phyloP scores from a whole-genome alignment of 2,113 vertebrate species.

The Recurvirostra avosetta region DNA sequence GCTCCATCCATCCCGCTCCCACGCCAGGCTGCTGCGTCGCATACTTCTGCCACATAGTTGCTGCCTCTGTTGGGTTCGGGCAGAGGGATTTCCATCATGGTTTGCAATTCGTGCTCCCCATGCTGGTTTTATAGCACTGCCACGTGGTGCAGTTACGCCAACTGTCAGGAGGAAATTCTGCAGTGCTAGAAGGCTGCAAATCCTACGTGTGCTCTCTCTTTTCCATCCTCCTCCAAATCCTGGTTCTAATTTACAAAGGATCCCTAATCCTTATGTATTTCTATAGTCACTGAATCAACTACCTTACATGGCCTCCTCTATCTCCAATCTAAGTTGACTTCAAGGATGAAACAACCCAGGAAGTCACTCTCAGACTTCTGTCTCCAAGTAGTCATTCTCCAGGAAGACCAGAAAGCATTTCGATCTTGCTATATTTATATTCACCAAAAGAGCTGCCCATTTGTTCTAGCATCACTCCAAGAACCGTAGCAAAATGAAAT shows the following conservation, averaged over 20 bases:
- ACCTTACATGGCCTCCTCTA: background rate
- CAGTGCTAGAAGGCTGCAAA: background rate
- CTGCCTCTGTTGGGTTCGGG: accelerated
- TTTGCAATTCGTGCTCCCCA: background rate
- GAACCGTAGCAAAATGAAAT: background rate
- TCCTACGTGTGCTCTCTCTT: background rate
- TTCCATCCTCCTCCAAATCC: background rate
- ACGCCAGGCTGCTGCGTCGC: background rate
- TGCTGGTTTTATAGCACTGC: background rate
- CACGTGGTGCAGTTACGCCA: background rate
- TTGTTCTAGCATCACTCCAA: background rate
- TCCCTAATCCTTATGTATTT: background rate
- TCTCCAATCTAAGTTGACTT: background rate
- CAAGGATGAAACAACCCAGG: background rate
- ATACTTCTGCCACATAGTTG: background rate
- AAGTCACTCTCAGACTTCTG: background rate
- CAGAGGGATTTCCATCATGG: background rate
- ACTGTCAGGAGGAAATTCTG: background rate
- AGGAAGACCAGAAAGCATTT: background rate
- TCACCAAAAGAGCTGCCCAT: background rate
- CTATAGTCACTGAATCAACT: background rate
- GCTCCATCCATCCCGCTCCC: background rate
- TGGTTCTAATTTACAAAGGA: background rate
- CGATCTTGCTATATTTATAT: background rate
- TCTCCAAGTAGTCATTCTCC: background rate